Percentiles rank a stretch among this genome's conserved stretches.
These are phyloP conservation scores for Nomada fucata DNA, from an alignment of 2,888 invertebrate genomes.

Conservation along the genomic window DNA sequence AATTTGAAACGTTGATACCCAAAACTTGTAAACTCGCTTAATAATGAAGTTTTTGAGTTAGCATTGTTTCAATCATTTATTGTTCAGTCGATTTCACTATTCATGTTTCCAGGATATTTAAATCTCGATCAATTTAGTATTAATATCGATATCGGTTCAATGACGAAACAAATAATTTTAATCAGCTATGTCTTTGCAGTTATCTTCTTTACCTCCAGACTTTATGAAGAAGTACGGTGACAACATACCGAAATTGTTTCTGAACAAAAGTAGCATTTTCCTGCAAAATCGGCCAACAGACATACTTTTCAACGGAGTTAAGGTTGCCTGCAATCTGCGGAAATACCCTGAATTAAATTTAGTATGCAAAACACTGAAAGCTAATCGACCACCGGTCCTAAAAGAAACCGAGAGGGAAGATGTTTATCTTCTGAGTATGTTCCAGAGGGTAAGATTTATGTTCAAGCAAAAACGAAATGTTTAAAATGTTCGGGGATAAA, in stretches of 20 bases:
- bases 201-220: slow-evolving; percentile 84
- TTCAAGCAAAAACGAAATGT: not conserved
- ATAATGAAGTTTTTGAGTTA: too few species aligned
- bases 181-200: slow-evolving; percentile 78
- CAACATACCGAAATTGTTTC: slow-evolving; percentile 86
- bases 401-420: slow-evolving; percentile 54
- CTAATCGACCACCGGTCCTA: slow-evolving; percentile 64
- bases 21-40: too few species aligned
- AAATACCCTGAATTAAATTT: slow-evolving; percentile 66
- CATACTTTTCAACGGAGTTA: slow-evolving; percentile 86
- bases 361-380: slow-evolving; percentile 66
- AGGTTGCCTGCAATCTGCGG: slow-evolving; percentile 84
- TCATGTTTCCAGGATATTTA: too few species aligned
- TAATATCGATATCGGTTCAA: too few species aligned
- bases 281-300: slow-evolving; percentile 85
- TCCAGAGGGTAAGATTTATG: slow-evolving; percentile 45
- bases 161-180: not conserved
- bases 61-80: too few species aligned
- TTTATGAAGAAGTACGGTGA: slow-evolving; percentile 85
- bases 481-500: not conserved
- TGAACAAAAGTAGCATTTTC: slow-evolving; percentile 85
- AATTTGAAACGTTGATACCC: too few species aligned
- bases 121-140: too few species aligned
- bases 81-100: too few species aligned
- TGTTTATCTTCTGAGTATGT: slow-evolving; percentile 65